These are phyloP conservation scores for Ascidia mentula DNA, from an alignment of 23 tunicate genomes.

Conservation along the genomic window DNA sequence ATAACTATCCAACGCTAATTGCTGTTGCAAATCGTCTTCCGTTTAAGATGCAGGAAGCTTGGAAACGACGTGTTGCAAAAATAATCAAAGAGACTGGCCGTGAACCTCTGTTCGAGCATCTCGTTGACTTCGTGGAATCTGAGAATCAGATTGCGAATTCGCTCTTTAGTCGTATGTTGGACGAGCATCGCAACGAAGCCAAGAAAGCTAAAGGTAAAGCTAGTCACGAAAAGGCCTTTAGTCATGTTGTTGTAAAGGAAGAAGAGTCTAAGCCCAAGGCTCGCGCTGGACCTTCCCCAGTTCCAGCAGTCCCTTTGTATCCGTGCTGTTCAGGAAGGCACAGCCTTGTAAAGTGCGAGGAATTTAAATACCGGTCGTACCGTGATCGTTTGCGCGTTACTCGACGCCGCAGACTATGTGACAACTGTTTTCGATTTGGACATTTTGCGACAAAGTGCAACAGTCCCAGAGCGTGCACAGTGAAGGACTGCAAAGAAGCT, in stretches of 20 bases:
- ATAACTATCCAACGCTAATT: not conserved
- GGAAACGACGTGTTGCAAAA: not conserved
- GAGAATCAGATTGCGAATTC: not conserved
- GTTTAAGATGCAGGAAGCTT: conserved; percentile 4
- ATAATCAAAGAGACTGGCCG: not conserved
- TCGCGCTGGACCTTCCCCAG: not conserved
- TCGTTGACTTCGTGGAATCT: not conserved
- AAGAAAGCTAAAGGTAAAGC: too few relatives aligned
- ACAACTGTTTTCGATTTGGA: not conserved
- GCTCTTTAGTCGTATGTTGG: not conserved
- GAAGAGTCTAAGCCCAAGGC: not conserved
- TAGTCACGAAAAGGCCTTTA: too few relatives aligned
- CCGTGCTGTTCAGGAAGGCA: not conserved
- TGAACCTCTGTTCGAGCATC: not conserved
- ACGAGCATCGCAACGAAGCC: conserved; percentile 4
- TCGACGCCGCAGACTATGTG: not conserved
- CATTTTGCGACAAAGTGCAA: not conserved
- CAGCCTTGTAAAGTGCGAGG: not conserved
- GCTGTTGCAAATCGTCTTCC: not conserved
- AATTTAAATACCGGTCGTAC: not conserved
- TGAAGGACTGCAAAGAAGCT: not conserved
- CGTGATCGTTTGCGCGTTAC: conserved; percentile 1
- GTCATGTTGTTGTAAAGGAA: conserved; percentile 2
- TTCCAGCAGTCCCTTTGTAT: not conserved
- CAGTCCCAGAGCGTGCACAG: conserved; percentile 6